These are phyloP conservation scores for Calephelis nemesis DNA, from an alignment of 1,140 invertebrate genomes.

Conservation along the genomic window DNA sequence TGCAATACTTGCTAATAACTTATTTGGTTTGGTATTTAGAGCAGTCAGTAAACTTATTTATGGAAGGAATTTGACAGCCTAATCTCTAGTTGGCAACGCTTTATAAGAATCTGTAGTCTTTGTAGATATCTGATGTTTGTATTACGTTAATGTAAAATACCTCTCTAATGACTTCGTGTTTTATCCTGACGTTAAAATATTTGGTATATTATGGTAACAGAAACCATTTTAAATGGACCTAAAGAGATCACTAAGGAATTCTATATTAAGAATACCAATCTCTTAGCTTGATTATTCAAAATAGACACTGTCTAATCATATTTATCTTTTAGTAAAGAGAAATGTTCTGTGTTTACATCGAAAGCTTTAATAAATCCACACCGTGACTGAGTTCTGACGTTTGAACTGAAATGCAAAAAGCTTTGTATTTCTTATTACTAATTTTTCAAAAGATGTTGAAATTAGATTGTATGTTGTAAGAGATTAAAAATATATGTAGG, in stretches of 20 bases:
- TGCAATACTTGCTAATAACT: too few species aligned
- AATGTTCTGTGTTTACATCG: constrained; percentile 28
- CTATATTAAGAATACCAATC: background rate
- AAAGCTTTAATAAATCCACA: constrained; percentile 34
- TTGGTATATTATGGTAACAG: background rate
- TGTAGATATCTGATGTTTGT: too few species aligned
- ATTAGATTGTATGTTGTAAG: background rate
- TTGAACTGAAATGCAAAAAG: constrained; percentile 32
- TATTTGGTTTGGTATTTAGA: too few species aligned
- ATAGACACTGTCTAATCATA: background rate
- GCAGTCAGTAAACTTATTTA: too few species aligned
- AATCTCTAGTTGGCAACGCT: too few species aligned
- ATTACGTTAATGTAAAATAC: too few species aligned
- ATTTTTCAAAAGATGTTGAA: constrained; percentile 15
- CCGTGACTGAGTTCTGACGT: constrained; percentile 30
- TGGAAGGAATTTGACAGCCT: too few species aligned
- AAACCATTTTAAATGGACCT: background rate
- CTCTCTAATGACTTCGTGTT: too few species aligned
- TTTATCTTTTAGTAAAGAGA: constrained; percentile 7
- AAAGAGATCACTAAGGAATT: background rate
- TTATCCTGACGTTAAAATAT: background rate
- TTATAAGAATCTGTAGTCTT: too few species aligned
- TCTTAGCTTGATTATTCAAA: background rate
- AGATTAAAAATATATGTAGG: too few species aligned
- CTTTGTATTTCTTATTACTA: constrained; percentile 27